These are phyloP conservation scores for Holacanthus passer DNA, from an alignment of 2,113 vertebrate genomes.

Conservation along the genomic window DNA sequence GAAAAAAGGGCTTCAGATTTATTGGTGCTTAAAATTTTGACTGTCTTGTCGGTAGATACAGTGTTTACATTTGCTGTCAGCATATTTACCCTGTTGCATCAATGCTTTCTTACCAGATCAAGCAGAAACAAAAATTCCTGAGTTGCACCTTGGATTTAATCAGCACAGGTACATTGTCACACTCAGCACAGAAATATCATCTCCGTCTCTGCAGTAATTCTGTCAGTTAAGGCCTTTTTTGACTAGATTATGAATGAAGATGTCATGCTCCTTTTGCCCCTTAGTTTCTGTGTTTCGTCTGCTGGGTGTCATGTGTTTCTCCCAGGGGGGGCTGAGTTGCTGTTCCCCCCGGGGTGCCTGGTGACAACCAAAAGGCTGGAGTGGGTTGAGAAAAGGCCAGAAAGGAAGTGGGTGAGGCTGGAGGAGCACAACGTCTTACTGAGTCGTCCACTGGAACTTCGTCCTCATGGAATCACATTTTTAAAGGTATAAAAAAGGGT, in stretches of 20 bases:
- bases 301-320: slow-evolving; percentile 85
- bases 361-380: slow-evolving; percentile 64
- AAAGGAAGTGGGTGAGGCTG: slow-evolving; percentile 82
- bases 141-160: slow-evolving; percentile 80
- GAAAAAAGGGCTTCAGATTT: neutral
- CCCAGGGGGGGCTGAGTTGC: slow-evolving; percentile 84
- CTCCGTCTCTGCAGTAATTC: neutral
- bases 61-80: neutral
- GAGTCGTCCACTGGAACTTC: slow-evolving; percentile 82
- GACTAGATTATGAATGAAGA: neutral
- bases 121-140: slow-evolving; percentile 65
- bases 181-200: neutral
- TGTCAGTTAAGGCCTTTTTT: neutral
- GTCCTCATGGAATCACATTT: slow-evolving; percentile 83
- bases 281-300: slow-evolving; percentile 82
- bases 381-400: slow-evolving; percentile 77
- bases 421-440: slow-evolving; percentile 85
- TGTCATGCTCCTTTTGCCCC: slow-evolving; percentile 40
- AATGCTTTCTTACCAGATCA: slow-evolving; percentile 57
- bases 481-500: slow-evolving; percentile 73
- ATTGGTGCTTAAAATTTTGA: neutral
- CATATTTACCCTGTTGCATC: neutral
- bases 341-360: slow-evolving; percentile 82
- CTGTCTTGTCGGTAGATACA: neutral
- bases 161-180: slow-evolving; percentile 78